Evolutionary conservation across 2,888 invertebrate species (phyloP).

Genomic region (Trichogramma dendrolimi): DNA sequence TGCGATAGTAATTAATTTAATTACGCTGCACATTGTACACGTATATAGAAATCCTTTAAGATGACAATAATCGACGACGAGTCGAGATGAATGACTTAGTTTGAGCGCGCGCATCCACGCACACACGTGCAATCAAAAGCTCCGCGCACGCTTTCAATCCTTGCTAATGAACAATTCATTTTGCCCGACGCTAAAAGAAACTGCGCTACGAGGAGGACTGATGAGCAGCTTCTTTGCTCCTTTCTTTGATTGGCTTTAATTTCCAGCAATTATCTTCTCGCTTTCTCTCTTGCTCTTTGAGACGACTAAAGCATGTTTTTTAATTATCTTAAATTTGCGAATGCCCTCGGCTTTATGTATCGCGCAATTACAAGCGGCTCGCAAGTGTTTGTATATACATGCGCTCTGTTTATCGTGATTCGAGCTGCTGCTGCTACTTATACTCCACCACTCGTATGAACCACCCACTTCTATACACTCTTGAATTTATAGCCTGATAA

Average conservation of each 20-base stretch:
- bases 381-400: too few species aligned
- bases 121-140: too few species aligned
- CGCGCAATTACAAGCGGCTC: slow-evolving; percentile 24
- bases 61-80: too few species aligned
- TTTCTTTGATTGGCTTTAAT: slow-evolving; percentile 30
- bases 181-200: slow-evolving; percentile 22
- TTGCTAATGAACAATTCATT: slow-evolving; percentile 28
- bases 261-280: slow-evolving; percentile 27
- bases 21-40: too few species aligned
- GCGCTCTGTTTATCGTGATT: slow-evolving; percentile 21
- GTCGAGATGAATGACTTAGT: too few species aligned
- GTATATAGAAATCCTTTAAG: too few species aligned
- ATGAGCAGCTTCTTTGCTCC: slow-evolving; percentile 17
- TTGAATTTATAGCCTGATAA: slow-evolving; percentile 17
- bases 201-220: slow-evolving; percentile 26
- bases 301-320: slow-evolving; percentile 24
- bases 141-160: slow-evolving; percentile 15
- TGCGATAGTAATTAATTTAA: too few species aligned
- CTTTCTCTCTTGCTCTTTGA: slow-evolving; percentile 7
- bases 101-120: too few species aligned
- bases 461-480: neutral
- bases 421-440: slow-evolving; percentile 17
- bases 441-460: neutral
- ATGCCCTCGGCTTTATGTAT: slow-evolving; percentile 24
- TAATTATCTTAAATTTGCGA: slow-evolving; percentile 29